Evolutionary conservation across 92 coral and sea anemone genomes (phyloP), one percentile per base, ranked within the genome.

Genomic region (Umimayanthus chanpuru): DNA sequence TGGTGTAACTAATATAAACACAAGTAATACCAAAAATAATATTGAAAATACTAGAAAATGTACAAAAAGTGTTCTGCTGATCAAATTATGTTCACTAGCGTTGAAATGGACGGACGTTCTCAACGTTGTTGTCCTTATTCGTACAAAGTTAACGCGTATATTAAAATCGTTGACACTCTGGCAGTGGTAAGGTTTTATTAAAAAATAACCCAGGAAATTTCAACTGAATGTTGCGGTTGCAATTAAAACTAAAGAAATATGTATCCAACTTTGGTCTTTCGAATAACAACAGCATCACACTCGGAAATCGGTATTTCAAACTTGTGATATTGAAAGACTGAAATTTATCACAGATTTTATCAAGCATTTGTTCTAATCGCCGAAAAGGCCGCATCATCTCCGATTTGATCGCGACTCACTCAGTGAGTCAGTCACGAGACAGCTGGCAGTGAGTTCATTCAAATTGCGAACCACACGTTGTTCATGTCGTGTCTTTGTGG

Each of bases 221-320:
- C 18, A 28, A 70, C 70, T 25, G 11, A 68, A 40, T 25, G 2
- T 68, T 47, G 64, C 66, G 79, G 11, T 43, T 70, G 40, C 41
- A 67, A 68, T 80, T 65, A 81, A 81, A 39, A 44, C 65, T 82
- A 10, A 41, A 82, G 39, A 82, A 82, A 67, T 23, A 14, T 36
- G 71, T 38, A 18, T 56, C 85, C 8, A 29, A 12, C 32, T 81
- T 47, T 23, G 36, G 56, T 26, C 21, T 81, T 56, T 53, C 43
- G 10, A 80, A 81, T 61, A 65, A 58, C 44, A 32, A 61, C 5
- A 38, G 36, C 39, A 26, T 61, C 12, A 16, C 38, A 39, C 44
- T 29, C 28, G 26, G 43, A 65, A 81, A 38, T 81, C 26, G 80
- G 80, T n/a, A 43, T 79, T 80, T 29, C 58, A 53, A 55, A 80